Evolutionary conservation across 1,140 invertebrate genomes (phyloP).

Genomic region (Batillaria attramentaria): DNA sequence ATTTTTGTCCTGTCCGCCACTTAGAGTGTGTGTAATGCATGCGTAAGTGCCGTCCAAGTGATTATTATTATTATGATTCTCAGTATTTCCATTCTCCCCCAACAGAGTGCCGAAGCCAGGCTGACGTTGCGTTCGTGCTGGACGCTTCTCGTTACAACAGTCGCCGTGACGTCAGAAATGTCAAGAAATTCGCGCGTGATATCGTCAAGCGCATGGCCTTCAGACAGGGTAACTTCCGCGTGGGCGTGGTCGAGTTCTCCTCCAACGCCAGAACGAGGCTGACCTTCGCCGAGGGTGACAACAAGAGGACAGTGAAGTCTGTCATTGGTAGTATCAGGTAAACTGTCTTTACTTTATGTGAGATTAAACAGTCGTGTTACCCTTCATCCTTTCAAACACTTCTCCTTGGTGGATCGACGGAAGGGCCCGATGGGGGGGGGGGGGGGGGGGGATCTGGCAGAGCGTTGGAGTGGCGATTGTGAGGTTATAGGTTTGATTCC

Average conservation of each 20-base stretch:
- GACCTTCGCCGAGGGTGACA: conserved; percentile 47
- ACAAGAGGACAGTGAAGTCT: conserved; percentile 53
- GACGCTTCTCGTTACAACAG: conserved; percentile 61
- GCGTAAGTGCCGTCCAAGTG: not conserved
- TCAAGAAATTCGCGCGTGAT: conserved; percentile 53
- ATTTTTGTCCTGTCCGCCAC: too few relatives aligned
- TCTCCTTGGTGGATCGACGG: too few relatives aligned
- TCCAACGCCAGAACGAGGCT: conserved; percentile 44
- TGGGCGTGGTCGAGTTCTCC: conserved; percentile 56
- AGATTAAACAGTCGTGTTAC: too few relatives aligned
- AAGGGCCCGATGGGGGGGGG: too few relatives aligned
- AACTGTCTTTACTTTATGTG: not conserved
- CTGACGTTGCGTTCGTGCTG: conserved; percentile 64
- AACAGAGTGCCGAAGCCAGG: conserved; percentile 53
- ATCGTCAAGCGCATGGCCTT: conserved; percentile 58
- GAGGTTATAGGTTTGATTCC: too few relatives aligned
- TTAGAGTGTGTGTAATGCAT: too few relatives aligned
- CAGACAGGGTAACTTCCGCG: conserved; percentile 49
- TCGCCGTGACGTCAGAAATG: conserved; percentile 50
- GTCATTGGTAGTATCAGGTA: conserved; percentile 59
- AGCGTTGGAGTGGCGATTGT: too few relatives aligned
- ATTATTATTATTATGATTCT: not conserved
- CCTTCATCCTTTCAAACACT: too few relatives aligned
- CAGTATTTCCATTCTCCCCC: not conserved
- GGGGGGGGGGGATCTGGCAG: too few relatives aligned